Evolutionary conservation across 1,140 invertebrate species (phyloP).

Genomic region (Drosophila sp.): DNA sequence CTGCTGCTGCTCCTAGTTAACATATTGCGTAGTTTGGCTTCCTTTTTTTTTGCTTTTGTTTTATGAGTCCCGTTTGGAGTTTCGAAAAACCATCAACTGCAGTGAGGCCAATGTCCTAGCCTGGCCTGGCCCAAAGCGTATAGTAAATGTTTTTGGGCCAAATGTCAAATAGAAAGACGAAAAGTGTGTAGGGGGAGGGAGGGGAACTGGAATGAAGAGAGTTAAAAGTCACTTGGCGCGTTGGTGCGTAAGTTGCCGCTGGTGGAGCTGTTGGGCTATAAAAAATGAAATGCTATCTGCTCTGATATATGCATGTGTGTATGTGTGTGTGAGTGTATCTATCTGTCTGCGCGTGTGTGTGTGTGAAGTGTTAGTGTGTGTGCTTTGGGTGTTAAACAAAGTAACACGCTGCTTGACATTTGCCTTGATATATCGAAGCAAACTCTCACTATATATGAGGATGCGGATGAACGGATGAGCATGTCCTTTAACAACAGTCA

Average conservation of each 20-base stretch:
- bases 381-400: slow-evolving; percentile 53
- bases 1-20: slow-evolving; percentile 43
- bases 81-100: slow-evolving; percentile 71
- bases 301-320: slow-evolving; percentile 26
- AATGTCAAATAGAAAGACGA: slow-evolving; percentile 19
- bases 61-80: slow-evolving; percentile 61
- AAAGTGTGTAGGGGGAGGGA: neutral
- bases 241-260: slow-evolving; percentile 50
- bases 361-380: slow-evolving; percentile 25
- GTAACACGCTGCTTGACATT: slow-evolving; percentile 65
- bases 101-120: slow-evolving; percentile 30
- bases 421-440: slow-evolving; percentile 70
- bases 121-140: slow-evolving; percentile 16
- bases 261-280: slow-evolving; percentile 47
- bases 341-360: slow-evolving; percentile 14
- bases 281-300: slow-evolving; percentile 64
- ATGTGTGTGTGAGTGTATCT: slow-evolving; percentile 27
- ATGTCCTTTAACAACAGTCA: slow-evolving; percentile 36
- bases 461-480: slow-evolving; percentile 18
- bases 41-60: slow-evolving; percentile 54
- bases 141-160: slow-evolving; percentile 22
- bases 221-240: slow-evolving; percentile 20
- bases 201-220: neutral
- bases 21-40: slow-evolving; percentile 64
- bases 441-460: slow-evolving; percentile 32